Evolutionary conservation across 2,797 vertebrate genomes (phyloP).

Genomic region (Miichthys miiuy): DNA sequence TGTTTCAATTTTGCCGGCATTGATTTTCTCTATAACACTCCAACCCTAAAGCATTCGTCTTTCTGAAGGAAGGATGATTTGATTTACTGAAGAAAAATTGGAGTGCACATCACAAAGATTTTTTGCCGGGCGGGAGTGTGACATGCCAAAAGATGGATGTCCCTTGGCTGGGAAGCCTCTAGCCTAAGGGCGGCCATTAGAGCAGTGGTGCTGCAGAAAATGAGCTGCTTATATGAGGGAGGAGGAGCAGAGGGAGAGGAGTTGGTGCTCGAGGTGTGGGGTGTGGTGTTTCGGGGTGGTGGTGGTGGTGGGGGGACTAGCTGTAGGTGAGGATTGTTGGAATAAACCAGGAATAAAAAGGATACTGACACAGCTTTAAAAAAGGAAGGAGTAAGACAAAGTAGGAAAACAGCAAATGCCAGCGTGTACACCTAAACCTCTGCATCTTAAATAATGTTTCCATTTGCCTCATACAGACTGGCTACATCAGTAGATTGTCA

Average conservation of each 20-base stretch:
- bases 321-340: slow-evolving; percentile 47
- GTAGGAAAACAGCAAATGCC: slow-evolving; percentile 67
- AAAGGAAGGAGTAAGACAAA: slow-evolving; percentile 78
- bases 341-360: slow-evolving; percentile 54
- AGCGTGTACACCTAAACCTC: slow-evolving; percentile 11
- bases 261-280: slow-evolving; percentile 38
- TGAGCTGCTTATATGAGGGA: slow-evolving; percentile 86
- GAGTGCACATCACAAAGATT: slow-evolving; percentile 99
- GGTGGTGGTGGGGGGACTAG: not conserved
- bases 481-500: slow-evolving; percentile 28
- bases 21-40: slow-evolving; percentile 98
- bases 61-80: slow-evolving; percentile 99
- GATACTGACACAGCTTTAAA: slow-evolving; percentile 61
- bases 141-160: slow-evolving; percentile 98
- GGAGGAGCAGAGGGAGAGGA: slow-evolving; percentile 69
- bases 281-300: slow-evolving; percentile 4
- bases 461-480: slow-evolving; percentile 43
- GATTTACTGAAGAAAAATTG: slow-evolving; percentile 99
- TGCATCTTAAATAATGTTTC: slow-evolving; percentile 45
- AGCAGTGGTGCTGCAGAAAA: slow-evolving; percentile 91
- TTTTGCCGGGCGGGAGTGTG: slow-evolving; percentile 93
- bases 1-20: slow-evolving; percentile 99
- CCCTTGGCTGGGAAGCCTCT: slow-evolving; percentile 94
- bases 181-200: slow-evolving; percentile 98
- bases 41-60: slow-evolving; percentile 98